Evolutionary conservation across 1,140 invertebrate genomes (phyloP).

Genomic region (Bombus huntii): DNA sequence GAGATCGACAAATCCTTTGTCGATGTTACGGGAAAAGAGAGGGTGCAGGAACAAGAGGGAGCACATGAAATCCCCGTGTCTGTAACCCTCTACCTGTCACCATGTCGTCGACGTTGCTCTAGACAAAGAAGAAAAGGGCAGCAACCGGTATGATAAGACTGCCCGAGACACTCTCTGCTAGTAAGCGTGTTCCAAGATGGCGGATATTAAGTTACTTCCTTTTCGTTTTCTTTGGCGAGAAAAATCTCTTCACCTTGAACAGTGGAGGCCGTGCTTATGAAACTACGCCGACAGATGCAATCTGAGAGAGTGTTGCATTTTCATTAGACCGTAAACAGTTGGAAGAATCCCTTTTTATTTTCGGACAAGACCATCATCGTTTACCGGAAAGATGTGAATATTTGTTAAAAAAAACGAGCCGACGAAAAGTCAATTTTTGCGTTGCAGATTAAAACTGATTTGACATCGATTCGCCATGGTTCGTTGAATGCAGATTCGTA

Average conservation of each 20-base stretch:
- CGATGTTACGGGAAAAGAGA: conserved; percentile 32
- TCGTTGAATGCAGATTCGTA: not conserved
- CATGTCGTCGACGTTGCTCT: conserved; percentile 25
- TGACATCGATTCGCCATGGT: not conserved
- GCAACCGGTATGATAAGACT: conserved; percentile 43
- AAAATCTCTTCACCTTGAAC: conserved; percentile 26
- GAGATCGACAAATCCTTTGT: conserved; percentile 65
- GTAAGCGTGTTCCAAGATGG: conserved; percentile 41
- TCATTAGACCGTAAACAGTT: conserved; percentile 14
- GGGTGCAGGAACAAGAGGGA: not conserved
- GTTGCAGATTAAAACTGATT: not conserved
- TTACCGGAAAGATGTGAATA: not conserved
- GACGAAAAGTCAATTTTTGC: not conserved
- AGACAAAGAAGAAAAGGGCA: conserved; percentile 37
- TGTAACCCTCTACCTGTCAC: conserved; percentile 59
- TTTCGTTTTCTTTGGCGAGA: conserved; percentile 5
- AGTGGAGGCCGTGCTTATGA: conserved; percentile 13
- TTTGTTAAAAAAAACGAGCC: not conserved
- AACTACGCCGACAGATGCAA: conserved; percentile 16
- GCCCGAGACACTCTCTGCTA: conserved; percentile 36
- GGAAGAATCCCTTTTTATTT: not conserved
- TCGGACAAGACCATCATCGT: not conserved
- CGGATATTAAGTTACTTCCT: conserved; percentile 47
- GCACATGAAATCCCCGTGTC: conserved; percentile 35
- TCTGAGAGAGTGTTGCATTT: conserved; percentile 18